phyloP scores from a whole-genome alignment of 2,888 invertebrate genomes.

The Limnephilus auricula region DNA sequence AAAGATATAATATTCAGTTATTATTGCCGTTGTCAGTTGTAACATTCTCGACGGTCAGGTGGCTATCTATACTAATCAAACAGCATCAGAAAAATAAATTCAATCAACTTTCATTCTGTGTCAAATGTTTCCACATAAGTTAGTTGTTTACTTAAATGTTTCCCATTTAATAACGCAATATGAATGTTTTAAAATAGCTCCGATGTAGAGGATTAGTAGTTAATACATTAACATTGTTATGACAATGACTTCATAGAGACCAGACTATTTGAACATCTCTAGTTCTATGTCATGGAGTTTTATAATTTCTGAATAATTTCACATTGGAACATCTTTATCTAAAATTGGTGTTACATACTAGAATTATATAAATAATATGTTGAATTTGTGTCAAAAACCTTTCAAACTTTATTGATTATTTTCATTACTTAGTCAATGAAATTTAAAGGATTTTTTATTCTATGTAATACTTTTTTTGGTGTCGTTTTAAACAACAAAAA shows the following conservation, averaged over 20 bases:
- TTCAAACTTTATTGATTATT: not conserved
- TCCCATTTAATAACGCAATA: not conserved
- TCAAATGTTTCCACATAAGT: not conserved
- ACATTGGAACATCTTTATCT: too few relatives aligned
- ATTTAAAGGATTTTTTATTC: not conserved
- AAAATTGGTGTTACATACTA: not conserved
- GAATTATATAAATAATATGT: not conserved
- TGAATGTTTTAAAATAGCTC: not conserved
- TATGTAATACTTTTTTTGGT: not conserved
- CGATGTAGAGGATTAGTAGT: not conserved
- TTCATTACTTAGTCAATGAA: not conserved
- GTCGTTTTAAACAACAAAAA: not conserved
- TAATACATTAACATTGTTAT: not conserved
- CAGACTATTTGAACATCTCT: not conserved
- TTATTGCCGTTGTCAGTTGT: not conserved
- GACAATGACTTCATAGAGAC: not conserved
- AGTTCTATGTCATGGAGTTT: not conserved
- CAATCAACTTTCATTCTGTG: not conserved
- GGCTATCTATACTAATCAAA: not conserved
- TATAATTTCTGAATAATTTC: not conserved
- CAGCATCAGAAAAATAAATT: not conserved
- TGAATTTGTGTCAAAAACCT: not conserved
- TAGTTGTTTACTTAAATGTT: not conserved
- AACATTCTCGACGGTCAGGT: not conserved
- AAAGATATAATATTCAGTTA: not conserved